Percentiles rank a stretch among this genome's conserved stretches.
Evolutionary conservation across 1,140 invertebrate species (phyloP).

Genomic region (Anastrepha ludens): DNA sequence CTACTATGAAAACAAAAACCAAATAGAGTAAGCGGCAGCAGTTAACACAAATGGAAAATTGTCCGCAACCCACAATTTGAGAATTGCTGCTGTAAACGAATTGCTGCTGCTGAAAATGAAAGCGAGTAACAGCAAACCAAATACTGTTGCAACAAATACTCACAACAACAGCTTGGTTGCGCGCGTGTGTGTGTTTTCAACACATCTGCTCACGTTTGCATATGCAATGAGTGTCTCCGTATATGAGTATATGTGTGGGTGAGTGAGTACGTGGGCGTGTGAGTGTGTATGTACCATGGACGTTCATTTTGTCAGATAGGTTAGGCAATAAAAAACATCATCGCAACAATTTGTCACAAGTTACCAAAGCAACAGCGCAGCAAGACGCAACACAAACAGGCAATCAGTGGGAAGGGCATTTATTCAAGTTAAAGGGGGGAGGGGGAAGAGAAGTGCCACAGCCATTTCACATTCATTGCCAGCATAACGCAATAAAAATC

Average conservation of each 20-base stretch:
- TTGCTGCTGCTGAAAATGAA: conserved; percentile 13
- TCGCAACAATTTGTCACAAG: conserved; percentile 54
- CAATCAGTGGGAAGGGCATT: not conserved
- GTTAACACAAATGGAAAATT: conserved; percentile 46
- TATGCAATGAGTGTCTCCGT: not conserved
- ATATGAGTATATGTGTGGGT: not conserved
- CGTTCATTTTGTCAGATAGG: conserved; percentile 43
- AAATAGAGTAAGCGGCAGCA: conserved; percentile 33
- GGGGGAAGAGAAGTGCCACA: not conserved
- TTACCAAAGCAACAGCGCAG: conserved; percentile 34
- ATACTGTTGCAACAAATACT: not conserved
- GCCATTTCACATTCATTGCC: conserved; percentile 39
- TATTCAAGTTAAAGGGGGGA: not conserved
- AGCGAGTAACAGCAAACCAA: not conserved
- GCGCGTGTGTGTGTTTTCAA: not conserved
- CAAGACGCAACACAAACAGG: not conserved
- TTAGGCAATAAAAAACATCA: conserved; percentile 55
- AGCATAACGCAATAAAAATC: conserved; percentile 51
- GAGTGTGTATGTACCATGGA: not conserved
- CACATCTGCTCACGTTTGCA: conserved; percentile 38
- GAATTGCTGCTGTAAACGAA: not conserved
- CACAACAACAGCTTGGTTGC: not conserved
- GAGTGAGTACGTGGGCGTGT: not conserved
- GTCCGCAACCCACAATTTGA: conserved; percentile 36
- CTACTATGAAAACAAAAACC: conserved; percentile 13